phyloP scores from a whole-genome alignment of 2,888 invertebrate species.

The Eustalomyia histrio region DNA sequence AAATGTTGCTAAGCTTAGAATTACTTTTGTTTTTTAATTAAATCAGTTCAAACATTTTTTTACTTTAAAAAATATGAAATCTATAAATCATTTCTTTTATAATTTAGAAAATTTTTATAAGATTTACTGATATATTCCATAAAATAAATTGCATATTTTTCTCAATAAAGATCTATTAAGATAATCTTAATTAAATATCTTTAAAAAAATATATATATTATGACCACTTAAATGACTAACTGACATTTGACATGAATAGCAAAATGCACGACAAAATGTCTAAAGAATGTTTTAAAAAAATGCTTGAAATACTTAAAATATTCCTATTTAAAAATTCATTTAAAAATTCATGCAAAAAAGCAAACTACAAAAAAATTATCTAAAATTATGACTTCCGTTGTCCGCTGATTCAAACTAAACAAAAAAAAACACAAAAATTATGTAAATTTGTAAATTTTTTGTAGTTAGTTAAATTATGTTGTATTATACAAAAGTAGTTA shows the following conservation, averaged over 20 bases:
- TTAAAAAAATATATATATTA: neutral
- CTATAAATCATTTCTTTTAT: neutral
- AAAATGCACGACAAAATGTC: neutral
- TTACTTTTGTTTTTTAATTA: too few relatives aligned
- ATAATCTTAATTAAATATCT: neutral
- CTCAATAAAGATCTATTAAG: neutral
- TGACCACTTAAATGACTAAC: neutral
- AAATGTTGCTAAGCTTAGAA: too few relatives aligned
- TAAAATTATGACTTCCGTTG: slow-evolving; percentile 57
- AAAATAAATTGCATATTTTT: neutral
- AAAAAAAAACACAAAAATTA: slow-evolving; percentile 14
- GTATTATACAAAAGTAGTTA: slow-evolving; percentile 46
- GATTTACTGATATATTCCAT: neutral
- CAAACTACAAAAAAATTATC: slow-evolving; percentile 13
- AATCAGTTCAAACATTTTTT: too few relatives aligned
- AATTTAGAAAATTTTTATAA: neutral
- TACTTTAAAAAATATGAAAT: too few relatives aligned
- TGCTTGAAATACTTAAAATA: neutral
- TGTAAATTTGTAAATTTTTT: slow-evolving; percentile 35
- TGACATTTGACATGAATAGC: neutral
- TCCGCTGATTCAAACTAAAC: slow-evolving; percentile 29
- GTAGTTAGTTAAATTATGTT: slow-evolving; percentile 55
- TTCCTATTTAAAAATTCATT: neutral
- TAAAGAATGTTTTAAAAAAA: neutral
- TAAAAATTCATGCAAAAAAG: neutral